These are phyloP conservation scores for Copidosoma aretas DNA, from an alignment of 2,888 invertebrate species.

Conservation along the genomic window DNA sequence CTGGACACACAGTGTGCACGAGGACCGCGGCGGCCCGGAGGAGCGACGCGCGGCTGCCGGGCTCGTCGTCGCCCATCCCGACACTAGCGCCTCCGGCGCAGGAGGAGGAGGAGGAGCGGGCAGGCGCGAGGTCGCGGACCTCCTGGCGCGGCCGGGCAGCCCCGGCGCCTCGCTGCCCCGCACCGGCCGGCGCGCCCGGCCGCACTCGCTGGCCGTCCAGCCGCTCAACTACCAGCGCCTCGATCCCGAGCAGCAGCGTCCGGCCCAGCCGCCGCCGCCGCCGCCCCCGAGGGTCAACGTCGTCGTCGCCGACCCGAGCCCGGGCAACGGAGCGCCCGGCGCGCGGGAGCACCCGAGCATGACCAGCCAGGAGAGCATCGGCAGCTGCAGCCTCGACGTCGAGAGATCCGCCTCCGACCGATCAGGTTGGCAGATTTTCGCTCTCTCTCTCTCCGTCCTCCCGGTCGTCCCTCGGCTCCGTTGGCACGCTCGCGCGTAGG, in stretches of 20 bases:
- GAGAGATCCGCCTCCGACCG: slow-evolving; percentile 68
- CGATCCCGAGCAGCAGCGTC: slow-evolving; percentile 53
- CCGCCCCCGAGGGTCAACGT: slow-evolving; percentile 3
- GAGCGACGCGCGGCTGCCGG: slow-evolving; percentile 41
- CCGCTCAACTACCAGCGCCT: slow-evolving; percentile 59
- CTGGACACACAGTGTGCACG: slow-evolving; percentile 56
- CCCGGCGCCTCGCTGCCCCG: slow-evolving; percentile 39
- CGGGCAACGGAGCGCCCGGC: background rate
- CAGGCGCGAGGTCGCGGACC: slow-evolving; percentile 57
- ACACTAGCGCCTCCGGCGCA: slow-evolving; percentile 31
- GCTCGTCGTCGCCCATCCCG: slow-evolving; percentile 26
- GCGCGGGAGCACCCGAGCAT: slow-evolving; percentile 43
- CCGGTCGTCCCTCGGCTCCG: too few species aligned
- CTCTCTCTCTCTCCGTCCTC: background rate
- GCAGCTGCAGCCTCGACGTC: slow-evolving; percentile 85
- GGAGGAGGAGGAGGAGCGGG: slow-evolving; percentile 31
- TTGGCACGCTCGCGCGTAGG: too few species aligned
- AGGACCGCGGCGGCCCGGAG: slow-evolving; percentile 52
- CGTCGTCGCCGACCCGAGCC: background rate
- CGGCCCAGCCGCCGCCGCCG: background rate
- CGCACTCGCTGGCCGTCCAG: slow-evolving; percentile 58
- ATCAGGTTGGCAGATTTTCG: slow-evolving; percentile 57
- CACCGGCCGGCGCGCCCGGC: slow-evolving; percentile 51
- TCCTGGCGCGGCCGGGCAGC: slow-evolving; percentile 31
- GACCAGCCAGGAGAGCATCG: slow-evolving; percentile 76